These are phyloP conservation scores for Sylvietta virens DNA, from an alignment of 2,113 vertebrate species.

Conservation along the genomic window DNA sequence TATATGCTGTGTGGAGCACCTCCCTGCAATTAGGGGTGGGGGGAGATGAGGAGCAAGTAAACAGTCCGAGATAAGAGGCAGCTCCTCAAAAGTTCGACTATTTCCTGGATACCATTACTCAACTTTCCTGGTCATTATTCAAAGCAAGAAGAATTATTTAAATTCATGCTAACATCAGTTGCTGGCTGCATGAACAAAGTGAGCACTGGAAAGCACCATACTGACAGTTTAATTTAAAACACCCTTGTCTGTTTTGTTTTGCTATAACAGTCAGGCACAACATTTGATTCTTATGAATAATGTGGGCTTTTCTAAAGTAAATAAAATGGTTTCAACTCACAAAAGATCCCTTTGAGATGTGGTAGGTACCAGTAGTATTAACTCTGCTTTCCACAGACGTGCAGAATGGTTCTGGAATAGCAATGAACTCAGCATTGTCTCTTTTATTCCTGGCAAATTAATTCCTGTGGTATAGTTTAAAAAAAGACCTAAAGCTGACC, in stretches of 20 bases:
- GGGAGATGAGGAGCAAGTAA: background rate
- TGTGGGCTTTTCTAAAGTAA: constrained; percentile 16
- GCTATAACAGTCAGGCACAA: background rate
- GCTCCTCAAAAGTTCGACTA: background rate
- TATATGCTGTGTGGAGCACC: background rate
- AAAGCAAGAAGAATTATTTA: constrained; percentile 48
- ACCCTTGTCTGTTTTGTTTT: constrained; percentile 31
- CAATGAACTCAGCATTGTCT: constrained; percentile 15
- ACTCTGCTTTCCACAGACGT: background rate
- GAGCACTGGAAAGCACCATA: constrained; percentile 11
- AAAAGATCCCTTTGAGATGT: background rate
- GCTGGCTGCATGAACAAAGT: constrained; percentile 26
- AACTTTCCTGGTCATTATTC: constrained; percentile 40
- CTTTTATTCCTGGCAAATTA: constrained; percentile 16
- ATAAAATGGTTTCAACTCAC: constrained; percentile 10
- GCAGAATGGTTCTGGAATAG: constrained; percentile 3
- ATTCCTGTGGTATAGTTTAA: constrained; percentile 12
- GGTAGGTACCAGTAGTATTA: background rate
- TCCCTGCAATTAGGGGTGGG: constrained; percentile 51
- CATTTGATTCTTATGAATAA: constrained; percentile 40
- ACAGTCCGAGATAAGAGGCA: background rate
- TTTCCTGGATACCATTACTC: constrained; percentile 30
- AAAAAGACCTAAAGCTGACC: background rate
- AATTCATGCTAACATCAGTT: constrained; percentile 49
- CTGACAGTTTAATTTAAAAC: constrained; percentile 55